Conservation (phyloP, 2,888 invertebrate species). For the Callimorpha dominula region DNA sequence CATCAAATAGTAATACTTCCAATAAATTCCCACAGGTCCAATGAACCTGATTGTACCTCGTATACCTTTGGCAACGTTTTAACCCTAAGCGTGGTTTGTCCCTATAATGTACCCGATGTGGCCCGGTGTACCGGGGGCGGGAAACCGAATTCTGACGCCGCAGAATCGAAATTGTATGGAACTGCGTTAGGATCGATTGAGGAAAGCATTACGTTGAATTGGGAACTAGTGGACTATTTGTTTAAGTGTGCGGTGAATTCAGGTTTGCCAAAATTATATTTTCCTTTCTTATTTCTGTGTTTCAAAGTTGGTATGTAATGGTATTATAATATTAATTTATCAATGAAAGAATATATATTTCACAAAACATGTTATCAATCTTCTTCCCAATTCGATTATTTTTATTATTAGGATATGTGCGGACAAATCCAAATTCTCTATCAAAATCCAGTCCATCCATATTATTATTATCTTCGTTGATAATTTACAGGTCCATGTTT, state of each 20-base stretch:
- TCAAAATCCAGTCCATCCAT: no score
- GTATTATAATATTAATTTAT: no score
- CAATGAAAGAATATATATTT: no score
- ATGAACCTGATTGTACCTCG: conserved; percentile 1
- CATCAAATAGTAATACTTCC: background rate
- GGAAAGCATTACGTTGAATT: conserved; percentile 14
- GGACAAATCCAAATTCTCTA: no score
- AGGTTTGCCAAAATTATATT: background rate
- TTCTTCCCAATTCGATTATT: no score
- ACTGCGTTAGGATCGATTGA: conserved; percentile 13
- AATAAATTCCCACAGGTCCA: conserved; percentile 1
- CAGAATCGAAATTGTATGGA: conserved; percentile 9
- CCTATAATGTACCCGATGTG: background rate
- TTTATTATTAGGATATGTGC: no score
- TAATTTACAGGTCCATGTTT: no score
- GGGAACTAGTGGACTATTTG: conserved; percentile 6
- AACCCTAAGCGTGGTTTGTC: conserved; percentile 4
- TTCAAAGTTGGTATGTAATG: no score
- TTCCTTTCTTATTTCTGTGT: background rate
- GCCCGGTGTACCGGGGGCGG: background rate
- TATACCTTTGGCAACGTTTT: conserved; percentile 7
- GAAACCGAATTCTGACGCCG: conserved; percentile 10
- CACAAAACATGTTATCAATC: no score
- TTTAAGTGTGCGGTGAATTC: conserved; percentile 5
- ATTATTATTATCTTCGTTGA: no score